Evolutionary conservation across 2,113 vertebrate species (phyloP).

Genomic region (Trematocara nigrifrons): DNA sequence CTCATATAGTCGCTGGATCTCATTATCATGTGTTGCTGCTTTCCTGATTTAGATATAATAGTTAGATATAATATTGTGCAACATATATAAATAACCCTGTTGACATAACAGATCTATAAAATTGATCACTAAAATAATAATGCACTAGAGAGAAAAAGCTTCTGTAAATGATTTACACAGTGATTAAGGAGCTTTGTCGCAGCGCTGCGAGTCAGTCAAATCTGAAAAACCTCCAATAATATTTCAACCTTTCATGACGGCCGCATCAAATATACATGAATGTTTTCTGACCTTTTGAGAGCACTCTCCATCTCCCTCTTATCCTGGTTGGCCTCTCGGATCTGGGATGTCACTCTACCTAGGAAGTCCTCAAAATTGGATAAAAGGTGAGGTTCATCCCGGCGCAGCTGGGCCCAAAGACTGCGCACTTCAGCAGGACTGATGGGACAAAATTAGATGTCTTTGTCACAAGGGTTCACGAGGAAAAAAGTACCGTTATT

Average conservation of each 20-base stretch:
- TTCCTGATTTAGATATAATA: constrained; percentile 70
- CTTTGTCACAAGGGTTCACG: not conserved
- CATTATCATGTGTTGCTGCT: constrained; percentile 81
- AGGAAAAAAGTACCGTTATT: not conserved
- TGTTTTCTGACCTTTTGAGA: constrained; percentile 74
- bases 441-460: not conserved
- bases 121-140: too few species aligned
- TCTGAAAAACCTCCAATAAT: not conserved
- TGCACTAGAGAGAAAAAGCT: not conserved
- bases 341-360: constrained; percentile 80
- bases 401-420: constrained; percentile 83
- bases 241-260: not conserved
- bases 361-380: constrained; percentile 88
- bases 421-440: constrained; percentile 80
- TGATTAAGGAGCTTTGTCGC: not conserved
- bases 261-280: not conserved
- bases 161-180: not conserved
- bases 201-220: not conserved
- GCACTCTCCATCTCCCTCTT: constrained; percentile 82
- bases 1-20: constrained; percentile 87
- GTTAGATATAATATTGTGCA: not conserved
- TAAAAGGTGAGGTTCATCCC: constrained; percentile 82
- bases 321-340: constrained; percentile 85
- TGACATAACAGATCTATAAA: not conserved
- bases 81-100: not conserved